These are phyloP conservation scores for Sebastes kiyomatsui DNA, from an alignment of 2,797 vertebrate species.

Conservation along the genomic window DNA sequence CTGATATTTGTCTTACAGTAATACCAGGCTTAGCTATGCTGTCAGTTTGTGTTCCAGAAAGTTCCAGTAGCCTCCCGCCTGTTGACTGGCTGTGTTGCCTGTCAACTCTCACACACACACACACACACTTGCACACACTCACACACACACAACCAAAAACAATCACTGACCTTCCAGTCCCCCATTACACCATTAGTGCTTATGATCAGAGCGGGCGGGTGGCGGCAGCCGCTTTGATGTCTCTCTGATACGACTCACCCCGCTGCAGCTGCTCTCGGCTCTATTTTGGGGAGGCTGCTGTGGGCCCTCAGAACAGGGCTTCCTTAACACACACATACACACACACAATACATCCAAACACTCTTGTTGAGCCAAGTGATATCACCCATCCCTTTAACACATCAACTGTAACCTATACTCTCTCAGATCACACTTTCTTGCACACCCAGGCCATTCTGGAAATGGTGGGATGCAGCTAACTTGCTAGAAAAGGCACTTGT, in stretches of 20 bases:
- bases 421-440: slow-evolving; percentile 21
- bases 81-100: slow-evolving; percentile 14
- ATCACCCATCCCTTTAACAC: slow-evolving; percentile 40
- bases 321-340: slow-evolving; percentile 61
- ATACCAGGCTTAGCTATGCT: slow-evolving; percentile 56
- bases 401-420: neutral
- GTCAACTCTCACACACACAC: slow-evolving; percentile 10
- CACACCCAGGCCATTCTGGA: neutral
- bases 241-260: slow-evolving; percentile 77
- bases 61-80: slow-evolving; percentile 50
- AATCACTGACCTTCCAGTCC: slow-evolving; percentile 84
- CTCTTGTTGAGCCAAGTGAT: slow-evolving; percentile 44
- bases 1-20: slow-evolving; percentile 59
- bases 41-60: slow-evolving; percentile 61
- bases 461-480: slow-evolving; percentile 17
- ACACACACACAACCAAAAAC: slow-evolving; percentile 64
- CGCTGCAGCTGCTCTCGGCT: slow-evolving; percentile 81
- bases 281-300: slow-evolving; percentile 82
- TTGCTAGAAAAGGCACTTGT: slow-evolving; percentile 7
- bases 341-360: slow-evolving; percentile 50
- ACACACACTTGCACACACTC: neutral
- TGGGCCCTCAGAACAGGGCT: slow-evolving; percentile 65
- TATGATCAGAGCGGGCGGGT: slow-evolving; percentile 75
- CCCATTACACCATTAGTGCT: slow-evolving; percentile 79
- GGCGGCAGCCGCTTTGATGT: slow-evolving; percentile 76